Percentiles rank a stretch among this genome's conserved stretches.
phyloP scores from a whole-genome alignment of 2,888 invertebrate species.

The Podotricha telesiphe region DNA sequence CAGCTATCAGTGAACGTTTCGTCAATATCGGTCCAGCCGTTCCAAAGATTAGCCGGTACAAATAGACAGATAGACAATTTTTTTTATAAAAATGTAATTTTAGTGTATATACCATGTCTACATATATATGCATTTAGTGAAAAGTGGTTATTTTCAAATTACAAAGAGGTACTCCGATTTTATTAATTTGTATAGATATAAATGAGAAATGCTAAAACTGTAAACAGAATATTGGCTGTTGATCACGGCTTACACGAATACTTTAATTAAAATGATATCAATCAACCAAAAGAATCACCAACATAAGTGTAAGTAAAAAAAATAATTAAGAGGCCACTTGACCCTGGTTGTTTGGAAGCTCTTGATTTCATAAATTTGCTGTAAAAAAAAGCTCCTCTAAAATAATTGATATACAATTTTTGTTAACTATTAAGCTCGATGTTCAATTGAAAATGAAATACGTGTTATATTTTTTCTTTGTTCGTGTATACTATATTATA shows the following conservation, averaged over 20 bases:
- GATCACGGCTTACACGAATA: not conserved
- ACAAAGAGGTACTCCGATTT: too few species aligned
- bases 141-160: too few species aligned
- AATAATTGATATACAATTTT: conserved; percentile 9
- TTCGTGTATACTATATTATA: not conserved
- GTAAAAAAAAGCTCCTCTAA: conserved; percentile 1
- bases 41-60: too few species aligned
- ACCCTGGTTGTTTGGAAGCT: conserved; percentile 14
- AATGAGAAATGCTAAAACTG: not conserved
- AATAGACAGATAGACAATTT: too few species aligned
- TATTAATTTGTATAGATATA: not conserved
- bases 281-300: conserved; percentile 1
- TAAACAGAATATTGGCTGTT: not conserved
- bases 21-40: too few species aligned
- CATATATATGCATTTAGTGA: too few species aligned
- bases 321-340: conserved; percentile 16
- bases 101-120: too few species aligned
- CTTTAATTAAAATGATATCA: not conserved
- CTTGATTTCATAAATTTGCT: conserved; percentile 21
- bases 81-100: too few species aligned
- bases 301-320: not conserved
- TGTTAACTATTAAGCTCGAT: not conserved
- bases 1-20: too few species aligned
- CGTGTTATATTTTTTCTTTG: not conserved
- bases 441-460: not conserved